Evolutionary conservation across 2,888 invertebrate genomes (phyloP).

Genomic region (Callinectes sapidus): DNA sequence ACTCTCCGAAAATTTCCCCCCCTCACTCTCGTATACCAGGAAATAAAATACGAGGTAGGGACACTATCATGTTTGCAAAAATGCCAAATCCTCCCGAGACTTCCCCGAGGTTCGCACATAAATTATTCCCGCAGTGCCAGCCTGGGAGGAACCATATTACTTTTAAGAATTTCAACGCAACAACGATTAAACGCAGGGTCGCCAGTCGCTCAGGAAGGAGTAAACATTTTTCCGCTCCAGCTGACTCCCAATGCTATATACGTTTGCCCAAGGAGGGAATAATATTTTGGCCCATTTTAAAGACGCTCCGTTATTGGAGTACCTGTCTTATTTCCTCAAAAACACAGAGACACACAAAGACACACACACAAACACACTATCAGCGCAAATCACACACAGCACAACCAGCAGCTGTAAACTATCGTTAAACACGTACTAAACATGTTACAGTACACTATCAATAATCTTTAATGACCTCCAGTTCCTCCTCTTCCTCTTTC

Average conservation of each 20-base stretch:
- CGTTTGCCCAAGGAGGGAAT: background rate
- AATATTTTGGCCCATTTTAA: background rate
- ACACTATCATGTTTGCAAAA: slow-evolving; percentile 11
- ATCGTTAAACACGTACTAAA: background rate
- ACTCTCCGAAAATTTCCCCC: slow-evolving; percentile 10
- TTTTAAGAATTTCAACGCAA: background rate
- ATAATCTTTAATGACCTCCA: background rate
- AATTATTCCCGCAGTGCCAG: background rate
- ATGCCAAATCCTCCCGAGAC: background rate
- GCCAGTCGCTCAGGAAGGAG: background rate
- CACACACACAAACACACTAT: background rate
- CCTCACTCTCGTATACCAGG: background rate
- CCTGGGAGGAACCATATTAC: background rate
- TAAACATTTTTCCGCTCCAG: background rate
- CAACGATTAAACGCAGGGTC: background rate
- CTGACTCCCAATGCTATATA: background rate
- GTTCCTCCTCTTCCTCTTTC: background rate
- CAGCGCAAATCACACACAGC: background rate
- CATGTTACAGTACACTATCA: background rate
- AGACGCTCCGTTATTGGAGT: background rate
- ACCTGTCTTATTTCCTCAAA: background rate
- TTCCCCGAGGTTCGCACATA: background rate
- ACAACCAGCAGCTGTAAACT: background rate
- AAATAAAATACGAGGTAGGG: background rate
- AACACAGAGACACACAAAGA: background rate